phyloP scores from a whole-genome alignment of 2,113 vertebrate species.

The Terrapene triunguis region DNA sequence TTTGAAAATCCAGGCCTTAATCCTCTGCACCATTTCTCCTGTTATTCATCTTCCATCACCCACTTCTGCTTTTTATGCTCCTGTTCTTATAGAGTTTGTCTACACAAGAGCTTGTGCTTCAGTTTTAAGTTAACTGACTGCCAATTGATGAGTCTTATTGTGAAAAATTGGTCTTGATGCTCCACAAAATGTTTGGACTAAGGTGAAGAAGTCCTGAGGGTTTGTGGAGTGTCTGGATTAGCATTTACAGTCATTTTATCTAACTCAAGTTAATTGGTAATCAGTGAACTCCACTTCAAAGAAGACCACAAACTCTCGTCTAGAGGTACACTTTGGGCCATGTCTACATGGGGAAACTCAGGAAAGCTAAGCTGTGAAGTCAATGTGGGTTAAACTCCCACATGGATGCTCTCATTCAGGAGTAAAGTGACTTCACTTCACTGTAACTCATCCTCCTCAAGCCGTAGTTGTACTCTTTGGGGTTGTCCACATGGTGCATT shows the following conservation, averaged over 20 bases:
- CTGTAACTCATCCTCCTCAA: no score
- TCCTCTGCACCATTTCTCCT: neutral
- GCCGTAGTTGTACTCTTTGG: no score
- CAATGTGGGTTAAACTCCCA: no score
- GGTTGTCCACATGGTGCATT: no score
- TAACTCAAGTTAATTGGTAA: neutral
- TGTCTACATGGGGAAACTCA: no score
- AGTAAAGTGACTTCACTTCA: no score
- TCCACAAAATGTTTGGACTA: neutral
- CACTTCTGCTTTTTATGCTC: no score
- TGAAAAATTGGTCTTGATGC: neutral
- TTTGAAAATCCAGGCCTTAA: accelerated
- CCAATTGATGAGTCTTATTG: accelerated
- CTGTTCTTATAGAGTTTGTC: accelerated
- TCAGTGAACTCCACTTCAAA: neutral
- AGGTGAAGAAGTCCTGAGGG: neutral
- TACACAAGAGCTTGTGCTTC: accelerated
- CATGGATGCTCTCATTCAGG: no score
- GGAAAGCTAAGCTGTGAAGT: no score
- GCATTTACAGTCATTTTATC: neutral
- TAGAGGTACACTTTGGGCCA: neutral
- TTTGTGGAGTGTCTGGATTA: neutral
- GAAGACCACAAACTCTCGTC: neutral
- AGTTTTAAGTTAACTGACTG: neutral
- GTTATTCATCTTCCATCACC: accelerated